phyloP scores from a whole-genome alignment of 1,140 invertebrate genomes.

The Andrena cerasifolii region DNA sequence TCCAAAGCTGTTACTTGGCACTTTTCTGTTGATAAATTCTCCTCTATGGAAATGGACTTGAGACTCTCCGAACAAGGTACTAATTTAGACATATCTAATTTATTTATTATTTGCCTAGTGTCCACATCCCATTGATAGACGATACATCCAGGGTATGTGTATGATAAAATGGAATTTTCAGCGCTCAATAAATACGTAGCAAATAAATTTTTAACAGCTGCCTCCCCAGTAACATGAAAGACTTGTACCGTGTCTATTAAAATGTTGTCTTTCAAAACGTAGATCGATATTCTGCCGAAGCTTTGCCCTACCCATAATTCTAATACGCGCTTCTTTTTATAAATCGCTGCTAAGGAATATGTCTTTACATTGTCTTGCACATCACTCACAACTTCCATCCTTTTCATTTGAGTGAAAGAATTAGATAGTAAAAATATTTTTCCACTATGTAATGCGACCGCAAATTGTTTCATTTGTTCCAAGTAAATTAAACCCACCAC shows the following conservation, averaged over 20 bases:
- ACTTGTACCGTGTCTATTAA: constrained; percentile 73
- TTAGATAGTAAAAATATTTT: constrained; percentile 86
- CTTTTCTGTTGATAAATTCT: constrained; percentile 90
- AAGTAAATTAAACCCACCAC: constrained; percentile 87
- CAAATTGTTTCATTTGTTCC: constrained; percentile 86
- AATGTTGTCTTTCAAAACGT: constrained; percentile 82
- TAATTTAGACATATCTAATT: constrained; percentile 95
- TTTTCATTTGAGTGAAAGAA: constrained; percentile 77
- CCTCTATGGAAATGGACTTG: constrained; percentile 95
- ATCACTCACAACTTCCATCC: constrained; percentile 71
- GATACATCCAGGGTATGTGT: constrained; percentile 89
- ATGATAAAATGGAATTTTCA: constrained; percentile 88
- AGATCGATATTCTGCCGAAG: constrained; percentile 88
- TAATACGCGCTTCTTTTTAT: constrained; percentile 72
- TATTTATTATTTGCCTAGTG: constrained; percentile 87
- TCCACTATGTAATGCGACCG: constrained; percentile 88
- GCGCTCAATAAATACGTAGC: constrained; percentile 77
- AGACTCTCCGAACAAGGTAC: constrained; percentile 95
- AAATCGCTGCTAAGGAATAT: constrained; percentile 77
- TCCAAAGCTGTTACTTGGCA: constrained; percentile 93
- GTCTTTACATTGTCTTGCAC: constrained; percentile 72
- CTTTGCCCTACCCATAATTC: constrained; percentile 89
- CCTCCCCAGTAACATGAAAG: constrained; percentile 68
- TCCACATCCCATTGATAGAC: constrained; percentile 92
- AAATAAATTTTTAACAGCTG: constrained; percentile 74